phyloP scores from a whole-genome alignment of 2,113 vertebrate species.

The Trichomycterus rosablanca region DNA sequence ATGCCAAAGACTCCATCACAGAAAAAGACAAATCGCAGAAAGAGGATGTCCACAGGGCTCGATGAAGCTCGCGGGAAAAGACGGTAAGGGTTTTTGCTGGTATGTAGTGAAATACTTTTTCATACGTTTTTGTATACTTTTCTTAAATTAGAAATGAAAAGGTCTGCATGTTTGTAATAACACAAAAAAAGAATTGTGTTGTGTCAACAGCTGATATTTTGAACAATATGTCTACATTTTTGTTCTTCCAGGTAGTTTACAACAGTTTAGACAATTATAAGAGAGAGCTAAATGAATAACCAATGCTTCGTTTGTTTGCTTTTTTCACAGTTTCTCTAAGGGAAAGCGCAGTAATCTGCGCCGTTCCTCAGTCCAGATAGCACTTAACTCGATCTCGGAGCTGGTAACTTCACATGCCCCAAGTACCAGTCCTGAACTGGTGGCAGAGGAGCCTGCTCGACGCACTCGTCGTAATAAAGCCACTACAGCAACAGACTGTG shows the following conservation, averaged over 20 bases:
- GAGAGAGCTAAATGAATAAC: no score
- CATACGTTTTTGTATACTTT: no score
- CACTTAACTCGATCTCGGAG: constrained; percentile 58
- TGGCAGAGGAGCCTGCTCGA: constrained; percentile 49
- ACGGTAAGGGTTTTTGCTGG: constrained; percentile 60
- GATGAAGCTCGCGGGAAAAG: constrained; percentile 66
- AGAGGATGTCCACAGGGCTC: constrained; percentile 63
- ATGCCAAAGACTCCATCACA: constrained; percentile 97
- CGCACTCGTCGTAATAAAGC: constrained; percentile 59
- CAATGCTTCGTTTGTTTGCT: no score
- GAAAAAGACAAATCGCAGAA: constrained; percentile 80
- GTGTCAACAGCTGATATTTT: no score
- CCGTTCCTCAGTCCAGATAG: constrained; percentile 54
- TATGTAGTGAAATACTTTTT: no score
- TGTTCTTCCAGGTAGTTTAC: no score
- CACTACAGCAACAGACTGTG: constrained; percentile 35
- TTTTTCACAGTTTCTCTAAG: constrained; percentile 60
- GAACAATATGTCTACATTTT: no score
- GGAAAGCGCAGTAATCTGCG: constrained; percentile 68
- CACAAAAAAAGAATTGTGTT: no score
- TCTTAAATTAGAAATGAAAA: no score
- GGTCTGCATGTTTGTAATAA: no score
- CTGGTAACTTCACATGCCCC: constrained; percentile 12
- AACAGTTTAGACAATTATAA: no score
- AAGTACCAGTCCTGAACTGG: constrained; percentile 30